Base-by-base conservation (phyloP, 2,113 vertebrate genomes). In the Calcarius ornatus region DNA sequence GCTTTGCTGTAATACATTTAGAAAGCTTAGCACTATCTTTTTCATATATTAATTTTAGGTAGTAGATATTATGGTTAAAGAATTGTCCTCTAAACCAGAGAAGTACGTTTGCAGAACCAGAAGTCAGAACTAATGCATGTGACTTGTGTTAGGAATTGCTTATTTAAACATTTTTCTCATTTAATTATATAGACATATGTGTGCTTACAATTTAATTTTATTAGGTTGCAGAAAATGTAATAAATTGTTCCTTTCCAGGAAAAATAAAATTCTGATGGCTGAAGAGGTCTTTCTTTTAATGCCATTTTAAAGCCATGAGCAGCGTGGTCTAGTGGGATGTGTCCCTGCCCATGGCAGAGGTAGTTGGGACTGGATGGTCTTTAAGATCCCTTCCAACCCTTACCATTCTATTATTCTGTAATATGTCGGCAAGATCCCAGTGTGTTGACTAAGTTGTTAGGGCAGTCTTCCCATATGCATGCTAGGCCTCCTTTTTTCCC, bases 241-340 rank as follows among this genome's bases (percentile, higher is more conserved):
- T 70, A 53, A 78, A 31, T 87, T 60, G 22, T 59, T 56, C 11
- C 21, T 69, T 92, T 85, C 37, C 57, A 35, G 25, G 63, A 94
- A 94, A 91, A 90, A 40, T 9, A 53, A 20, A 78, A 81, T 31
- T 75, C 18, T 89, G 38, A n/a, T 77, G 37, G 57, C 53, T 53
- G 38, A 65, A 48, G 53, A 40, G 8, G 24, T 72, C 13, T 80
- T 22, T 81, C 16, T 84, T 70, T 60, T 78, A 68, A 84, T 76
- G 38, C 31, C 6, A 1, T 68, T 93, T 3, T 33, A 53, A 75
- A 20, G 28, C 38, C 38, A 45, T 81, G 45, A 38, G 38, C 38
- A 38, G 15, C 0, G 1, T 51, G 59, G 10, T 59, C 15, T 66
- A 43, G 37, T 59, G 23, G 18, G 23, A 59, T 0, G 0, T 81